These are phyloP conservation scores for Vanacampus margaritifer DNA, from an alignment of 2,113 vertebrate genomes.

Conservation along the genomic window DNA sequence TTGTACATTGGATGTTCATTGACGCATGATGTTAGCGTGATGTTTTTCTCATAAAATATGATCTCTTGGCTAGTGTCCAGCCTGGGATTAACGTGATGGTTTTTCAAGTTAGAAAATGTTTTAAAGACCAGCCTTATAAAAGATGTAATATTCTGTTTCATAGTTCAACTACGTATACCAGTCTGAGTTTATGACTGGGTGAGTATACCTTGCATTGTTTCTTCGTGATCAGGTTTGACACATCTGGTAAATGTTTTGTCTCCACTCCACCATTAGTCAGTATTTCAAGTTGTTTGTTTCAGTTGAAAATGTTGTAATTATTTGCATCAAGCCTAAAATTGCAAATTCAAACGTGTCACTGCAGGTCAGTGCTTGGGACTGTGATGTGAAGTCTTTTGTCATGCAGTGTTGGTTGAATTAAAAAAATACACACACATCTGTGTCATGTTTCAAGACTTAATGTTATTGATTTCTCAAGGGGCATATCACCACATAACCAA, in stretches of 20 bases:
- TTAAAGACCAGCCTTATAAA: not conserved
- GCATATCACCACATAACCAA: not conserved
- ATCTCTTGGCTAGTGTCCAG: not conserved
- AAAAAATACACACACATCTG: conserved; percentile 46
- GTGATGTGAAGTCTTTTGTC: conserved; percentile 15
- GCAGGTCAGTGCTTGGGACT: conserved; percentile 57
- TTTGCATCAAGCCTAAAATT: conserved; percentile 37
- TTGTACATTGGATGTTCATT: not conserved
- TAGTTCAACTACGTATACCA: not conserved
- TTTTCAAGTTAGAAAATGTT: not conserved
- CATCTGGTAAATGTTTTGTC: not conserved
- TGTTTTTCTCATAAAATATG: not conserved
- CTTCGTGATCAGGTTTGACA: not conserved
- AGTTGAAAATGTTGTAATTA: not conserved
- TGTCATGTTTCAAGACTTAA: not conserved
- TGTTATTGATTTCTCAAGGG: not conserved
- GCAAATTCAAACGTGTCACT: conserved; percentile 42
- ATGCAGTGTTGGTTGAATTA: conserved; percentile 15
- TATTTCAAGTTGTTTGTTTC: conserved; percentile 10
- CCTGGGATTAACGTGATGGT: not conserved
- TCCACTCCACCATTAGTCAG: not conserved
- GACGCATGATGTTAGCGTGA: not conserved
- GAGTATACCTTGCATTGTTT: not conserved
- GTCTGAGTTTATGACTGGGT: too few species aligned
- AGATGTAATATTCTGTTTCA: not conserved